Base-by-base conservation (phyloP, 92 coral and sea anemone species). In the Zoanthus solanderi region DNA sequence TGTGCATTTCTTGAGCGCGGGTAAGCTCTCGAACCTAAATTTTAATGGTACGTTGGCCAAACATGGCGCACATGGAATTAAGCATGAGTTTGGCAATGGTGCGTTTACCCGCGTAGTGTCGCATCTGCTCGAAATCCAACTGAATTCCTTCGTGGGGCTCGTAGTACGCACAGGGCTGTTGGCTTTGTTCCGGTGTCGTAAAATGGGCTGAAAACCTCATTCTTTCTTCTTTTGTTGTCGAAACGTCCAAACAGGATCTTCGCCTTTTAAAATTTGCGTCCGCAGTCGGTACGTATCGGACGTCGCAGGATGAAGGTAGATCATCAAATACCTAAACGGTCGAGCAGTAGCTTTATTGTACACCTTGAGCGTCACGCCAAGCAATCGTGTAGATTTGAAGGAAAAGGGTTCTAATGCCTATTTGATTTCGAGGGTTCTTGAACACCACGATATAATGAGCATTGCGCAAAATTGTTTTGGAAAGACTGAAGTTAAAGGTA, bases 31-130 rank as follows among this genome's bases (percentile, higher is more conserved):
- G 30, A 18, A 78, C 84, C 30, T 87, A 86, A 0, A 42, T 4
- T 5, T 75, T 76, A 50, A 76, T 17, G 16, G 11, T 2, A 12
- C 77, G 78, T 71, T 87, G 78, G 12, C 65, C 79, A 2, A 42
- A 69, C 69, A 37, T 72, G 0, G 90, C 87, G 87, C 89, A 83
- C 45, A 89, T 82, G 8, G 12, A 0, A 56, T 84, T 89, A 1
- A 89, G 48, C 89, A 84, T 89, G 13, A 89, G 54, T 30, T 89
- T 89, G 78, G 91, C 87, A 54, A 78, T 45, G 32, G 77, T 66
- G 7, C 71, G 48, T 45, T 30, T 74, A 54, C 88, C 88, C n/a
- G 67, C 52, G 52, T 77, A 77, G 23, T n/a, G 30, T 5, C 29
- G 31, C 31, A 60, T 90, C 14, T 56, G 9, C 11, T 28, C 34